Evolutionary conservation across 2,113 vertebrate genomes (phyloP), one percentile per base, ranked within the genome.

Genomic region (Proterorhinus semilunaris): DNA sequence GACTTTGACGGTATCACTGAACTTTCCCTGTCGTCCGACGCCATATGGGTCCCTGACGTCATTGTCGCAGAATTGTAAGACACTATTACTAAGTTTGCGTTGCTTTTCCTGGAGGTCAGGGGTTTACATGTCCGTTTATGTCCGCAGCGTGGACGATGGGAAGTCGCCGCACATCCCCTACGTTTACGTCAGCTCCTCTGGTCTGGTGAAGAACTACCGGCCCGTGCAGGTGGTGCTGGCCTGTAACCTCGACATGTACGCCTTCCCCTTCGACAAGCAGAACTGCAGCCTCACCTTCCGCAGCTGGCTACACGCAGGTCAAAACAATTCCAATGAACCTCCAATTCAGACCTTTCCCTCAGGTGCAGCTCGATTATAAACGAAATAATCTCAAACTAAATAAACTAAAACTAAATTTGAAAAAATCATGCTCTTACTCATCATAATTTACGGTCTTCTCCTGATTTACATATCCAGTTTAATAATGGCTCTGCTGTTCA

Each of bases 181-280:
- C 17, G 91, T 96, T 12, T 95, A 95, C 8, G 92, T 95, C 72
- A 95, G 94, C 87, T 93, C 94, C 3, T 94, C 93, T 0, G 94
- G 94, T 27, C 90, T 75, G 3, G 86, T 96, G 70, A 95, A 90
- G 84, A 93, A 94, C 89, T 86, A 90, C 75, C 93, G 92, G 62
- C 94, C 94, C 63, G 92, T 95, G 73, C 94, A 95, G 75, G 93
- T 94, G 78, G 92, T 93, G 44, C 88, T 94, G 11, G 92, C 94
- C 15, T 95, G 95, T 74, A 88, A 76, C 61, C 78, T 95, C 83
- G 92, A 94, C 83, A 91, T 93, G 51, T 94, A 93, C 0, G 88
- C 94, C 15, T 94, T 95, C 51, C 94, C 93, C 0, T 95, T 95
- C 16, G 93, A 94, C 82, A 86, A 87, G 89, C 94, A 93, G 87